Evolutionary conservation across 2,797 vertebrate species (phyloP).

Genomic region (Hephaestus fuliginosus): DNA sequence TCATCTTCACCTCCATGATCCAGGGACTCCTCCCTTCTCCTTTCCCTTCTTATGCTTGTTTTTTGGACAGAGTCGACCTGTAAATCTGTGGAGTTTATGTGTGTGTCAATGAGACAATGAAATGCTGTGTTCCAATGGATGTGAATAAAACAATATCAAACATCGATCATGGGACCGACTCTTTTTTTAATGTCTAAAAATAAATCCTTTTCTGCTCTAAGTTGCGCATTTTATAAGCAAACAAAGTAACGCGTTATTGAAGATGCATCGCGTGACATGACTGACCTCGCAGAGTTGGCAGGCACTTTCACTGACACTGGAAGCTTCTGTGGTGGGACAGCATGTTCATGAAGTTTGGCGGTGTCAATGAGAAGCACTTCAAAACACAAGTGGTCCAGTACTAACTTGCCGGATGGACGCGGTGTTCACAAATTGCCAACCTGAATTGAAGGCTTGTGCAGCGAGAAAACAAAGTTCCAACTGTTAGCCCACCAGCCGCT

Average conservation of each 20-base stretch:
- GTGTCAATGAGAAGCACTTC: constrained; percentile 20
- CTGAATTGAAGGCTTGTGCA: constrained; percentile 55
- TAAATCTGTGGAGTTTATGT: constrained; percentile 36
- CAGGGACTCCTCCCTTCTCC: background rate
- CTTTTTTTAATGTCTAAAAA: background rate
- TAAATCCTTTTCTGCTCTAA: background rate
- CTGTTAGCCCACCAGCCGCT: constrained; percentile 35
- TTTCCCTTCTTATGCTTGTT: constrained; percentile 1
- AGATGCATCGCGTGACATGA: constrained; percentile 5
- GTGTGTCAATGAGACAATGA: constrained; percentile 31
- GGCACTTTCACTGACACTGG: background rate
- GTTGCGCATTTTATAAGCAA: background rate
- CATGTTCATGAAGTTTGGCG: constrained; percentile 9
- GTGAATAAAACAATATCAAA: constrained; percentile 18
- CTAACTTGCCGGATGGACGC: constrained; percentile 39
- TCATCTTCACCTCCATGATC: constrained; percentile 25
- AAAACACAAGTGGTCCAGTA: constrained; percentile 9
- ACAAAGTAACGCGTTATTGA: background rate
- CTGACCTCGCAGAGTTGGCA: constrained; percentile 1
- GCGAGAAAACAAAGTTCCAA: constrained; percentile 52
- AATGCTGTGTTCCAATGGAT: constrained; percentile 12
- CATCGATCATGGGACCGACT: background rate
- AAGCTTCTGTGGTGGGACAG: constrained; percentile 9
- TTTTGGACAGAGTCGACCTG: constrained; percentile 7
- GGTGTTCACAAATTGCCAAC: constrained; percentile 45